Base-by-base conservation (phyloP, 2,113 vertebrate genomes). In the Salvelinus fontinalis region DNA sequence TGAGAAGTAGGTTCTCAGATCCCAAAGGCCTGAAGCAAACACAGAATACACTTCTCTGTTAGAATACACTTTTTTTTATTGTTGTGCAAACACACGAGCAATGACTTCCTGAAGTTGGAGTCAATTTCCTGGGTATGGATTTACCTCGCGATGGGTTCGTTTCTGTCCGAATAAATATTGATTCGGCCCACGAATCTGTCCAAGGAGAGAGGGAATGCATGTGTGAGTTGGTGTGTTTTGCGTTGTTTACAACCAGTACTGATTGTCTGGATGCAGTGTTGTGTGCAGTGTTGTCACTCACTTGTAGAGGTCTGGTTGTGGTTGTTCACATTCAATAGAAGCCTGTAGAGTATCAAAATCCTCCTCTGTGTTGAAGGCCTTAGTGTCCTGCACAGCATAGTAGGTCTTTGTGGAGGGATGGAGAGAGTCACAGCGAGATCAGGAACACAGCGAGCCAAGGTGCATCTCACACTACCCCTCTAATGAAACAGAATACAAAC, bases 271-370 rank as follows among this genome's bases (percentile, higher is more conserved):
- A 54, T 54, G 16, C 3, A 5, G 51, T 54, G 51, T 18, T 54
- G 51, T 48, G 69, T 18, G 31, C n/a, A 44, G 64, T 5, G 3
- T 24, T 66, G 31, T 70, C 51, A 88, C 96, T 95, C 89, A 98
- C 97, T 96, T 99, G 94, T 99, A 99, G 75, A 98, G 95, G 88
- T 99, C 98, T 0, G 98, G 96, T 84, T 99, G 97, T 3, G 98
- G 98, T 87, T 99, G 98, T 93, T 99, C 97, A 87, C 98, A 99
- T 91, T 99, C 98, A 75, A 99, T 96, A 1, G 95, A 99, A 44
- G 97, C 97, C 0, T 96, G 95, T 2, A 99, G 88, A 5, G 91
- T 87, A 71, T 96, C 95, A 0, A 97, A 90, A 76, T 99, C 98
- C 62, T 93, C 84, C 79, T 97, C 98, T 1, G 90, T 94, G 65